Evolutionary conservation across 2,888 invertebrate species (phyloP), one percentile per base, ranked within the genome.

Genomic region (Margaritifera margaritifera): DNA sequence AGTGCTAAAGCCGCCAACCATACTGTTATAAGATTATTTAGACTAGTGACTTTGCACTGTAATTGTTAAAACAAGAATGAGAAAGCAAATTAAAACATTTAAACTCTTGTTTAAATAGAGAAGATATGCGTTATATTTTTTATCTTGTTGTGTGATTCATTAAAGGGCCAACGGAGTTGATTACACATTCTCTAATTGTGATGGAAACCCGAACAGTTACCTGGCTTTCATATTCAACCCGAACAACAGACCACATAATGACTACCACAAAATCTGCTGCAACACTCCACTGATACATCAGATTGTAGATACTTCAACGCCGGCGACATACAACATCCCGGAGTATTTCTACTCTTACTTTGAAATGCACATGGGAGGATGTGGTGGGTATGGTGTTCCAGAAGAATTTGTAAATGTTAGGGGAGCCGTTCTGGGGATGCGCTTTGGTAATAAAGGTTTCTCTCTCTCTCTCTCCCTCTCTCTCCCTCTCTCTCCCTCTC

Each of bases 351-450:
- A 64, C 64, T 60, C 60, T 4, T 66, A 64, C 54, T 69, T 66
- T 61, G 72, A 72, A 52, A 52, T 69, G 57, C 72, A 72, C 56
- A 66, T 72, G 42, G 72, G 72, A 19, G 72, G 72, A n/a, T 72
- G 72, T 50, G 72, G 72, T 18, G 72, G 68, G 1, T 72, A 72
- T 25, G 72, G 66, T 4, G 68, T 68, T 3, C 66, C 66, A 31
- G 62, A 69, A 25, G 62, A 69, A 27, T 50, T 69, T 15, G 65
- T 22, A 58, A 51, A 57, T 18, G 61, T 62, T 52, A 50, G 51
- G 20, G 69, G 62, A 22, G 69, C 69, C 8, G 69, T 65, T 22
- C 50, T 69, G 8, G 69, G 69, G 19, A 56, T 69, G 4, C 22
- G 65, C 53, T 69, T 56, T 62, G 65, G 69, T 69, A 52, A 42